Conservation (phyloP, 2,113 vertebrate genomes). For the Plecotus auritus region DNA sequence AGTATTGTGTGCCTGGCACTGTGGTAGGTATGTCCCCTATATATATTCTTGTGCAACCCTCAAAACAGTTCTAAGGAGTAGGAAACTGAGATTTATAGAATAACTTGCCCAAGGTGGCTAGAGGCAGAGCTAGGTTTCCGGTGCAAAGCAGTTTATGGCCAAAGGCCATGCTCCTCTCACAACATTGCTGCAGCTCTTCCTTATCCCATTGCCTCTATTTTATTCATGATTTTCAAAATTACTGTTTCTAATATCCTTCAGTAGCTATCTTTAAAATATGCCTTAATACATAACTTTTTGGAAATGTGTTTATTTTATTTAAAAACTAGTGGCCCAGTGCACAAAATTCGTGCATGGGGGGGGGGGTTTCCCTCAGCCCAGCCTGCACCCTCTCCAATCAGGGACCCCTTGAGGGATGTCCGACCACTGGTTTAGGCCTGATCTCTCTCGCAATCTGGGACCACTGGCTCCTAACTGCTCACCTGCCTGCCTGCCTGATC, state of each 20-base stretch:
- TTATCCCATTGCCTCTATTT: neutral
- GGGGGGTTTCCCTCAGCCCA: no score
- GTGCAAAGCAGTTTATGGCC: neutral
- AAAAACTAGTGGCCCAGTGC: neutral
- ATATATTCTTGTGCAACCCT: neutral
- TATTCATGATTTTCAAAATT: neutral
- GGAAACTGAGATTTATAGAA: neutral
- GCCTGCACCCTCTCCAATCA: no score
- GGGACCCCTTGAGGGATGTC: no score
- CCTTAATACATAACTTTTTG: neutral
- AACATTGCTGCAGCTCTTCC: rapidly evolving
- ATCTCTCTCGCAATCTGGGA: no score
- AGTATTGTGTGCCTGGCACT: neutral
- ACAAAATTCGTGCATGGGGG: no score
- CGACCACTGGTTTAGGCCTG: no score
- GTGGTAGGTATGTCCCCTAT: neutral
- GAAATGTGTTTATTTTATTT: slow-evolving; percentile 32
- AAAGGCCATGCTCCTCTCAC: neutral
- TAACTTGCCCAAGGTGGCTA: neutral
- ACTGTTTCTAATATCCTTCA: neutral
- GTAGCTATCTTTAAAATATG: neutral
- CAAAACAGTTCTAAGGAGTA: neutral
- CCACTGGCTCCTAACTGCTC: no score
- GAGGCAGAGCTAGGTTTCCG: neutral
- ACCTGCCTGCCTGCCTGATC: no score